Base-by-base conservation (phyloP, 1,140 invertebrate species). In the Phortica variegata region DNA sequence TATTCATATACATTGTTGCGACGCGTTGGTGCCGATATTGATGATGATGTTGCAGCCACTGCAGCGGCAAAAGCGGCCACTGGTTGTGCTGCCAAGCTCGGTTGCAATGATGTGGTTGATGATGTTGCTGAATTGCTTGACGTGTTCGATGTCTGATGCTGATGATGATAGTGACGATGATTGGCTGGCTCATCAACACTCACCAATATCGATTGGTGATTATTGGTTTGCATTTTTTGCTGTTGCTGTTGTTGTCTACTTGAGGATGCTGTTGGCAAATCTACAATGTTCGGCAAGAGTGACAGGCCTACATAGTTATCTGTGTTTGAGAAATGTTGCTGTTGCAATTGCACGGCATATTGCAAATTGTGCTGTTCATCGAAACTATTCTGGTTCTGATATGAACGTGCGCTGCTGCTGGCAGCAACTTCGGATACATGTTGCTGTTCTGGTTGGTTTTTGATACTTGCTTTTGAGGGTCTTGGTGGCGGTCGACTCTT, bases 281-380 rank as follows among this genome's bases (percentile, higher is more conserved):
- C 62, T 57, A 71, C 48, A 44, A 69, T 68, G 60, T 68, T 68
- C 68, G 63, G 65, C 65, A 68, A 58, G 16, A 68, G 63, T 52
- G 62, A 68, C 55, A 71, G 51, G 58, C 68, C 68, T 63, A 71
- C 68, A 68, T 71, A 71, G 49, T 66, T 65, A 58, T 71, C 62
- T 56, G 68, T 71, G 56, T 71, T 58, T 58, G 66, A 71, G 52
- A 71, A 71, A 56, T 69, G 65, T 59, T 71, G 58, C 46, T 63
- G 54, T 51, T 62, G 65, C 43, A 55, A 48, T 51, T 45, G 56
- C 53, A 56, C 40, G 32, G 53, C 53, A 15, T 53, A 48, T 48
- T 52, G 53, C 21, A 58, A 53, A 36, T 61, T 53, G 16, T 52
- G 58, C 17, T 52, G 57, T 49, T 48, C n/a, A n/a, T n/a, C 31